Base-by-base conservation (phyloP, 2,113 vertebrate genomes). In the Elgaria multicarinata region DNA sequence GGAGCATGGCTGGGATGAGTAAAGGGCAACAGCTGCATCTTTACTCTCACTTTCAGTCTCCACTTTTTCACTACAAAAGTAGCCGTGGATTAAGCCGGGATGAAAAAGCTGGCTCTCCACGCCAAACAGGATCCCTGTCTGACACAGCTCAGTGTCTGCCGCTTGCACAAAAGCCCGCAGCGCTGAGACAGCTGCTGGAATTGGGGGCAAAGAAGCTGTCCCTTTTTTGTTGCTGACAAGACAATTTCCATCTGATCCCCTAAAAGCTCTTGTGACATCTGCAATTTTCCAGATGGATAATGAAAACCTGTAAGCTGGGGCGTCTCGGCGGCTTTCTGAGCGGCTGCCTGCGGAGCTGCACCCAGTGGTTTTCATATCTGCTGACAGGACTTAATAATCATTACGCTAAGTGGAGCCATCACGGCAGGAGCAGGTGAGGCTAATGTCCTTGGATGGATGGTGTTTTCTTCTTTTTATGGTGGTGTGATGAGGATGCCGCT, bases 191-290 rank as follows among this genome's bases (percentile, higher is more conserved):
- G 87, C 91, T 94, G 89, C 89, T 92, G 90, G 87, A 87, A 33
- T 42, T 0, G 0, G 91, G 87, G 85, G 76, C 7, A 87, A 78
- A 88, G 83, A 22, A 90, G 42, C 62, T 55, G 90, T 79, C 81
- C 93, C 86, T 94, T 93, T n/a, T 22, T 89, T 93, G 74, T 81
- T 78, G 87, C 91, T 92, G 94, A 94, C 87, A 91, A 91, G 87
- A 87, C 0, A 0, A 90, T 92, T 92, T 93, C 75, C 18, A 84
- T 82, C 77, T 6, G 8, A 89, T 90, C 74, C 87, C 94, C 36
- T 92, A 50, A 93, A 93, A 95, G 69, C 87, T 88, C 69, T 87
- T 66, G 62, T 93, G 93, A 92, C 92, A 92, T 86, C 86, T 0
- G 26, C 81, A 66, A 62, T 91, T 95, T 96, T 94, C 93, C 93